Conservation (phyloP, 2,113 vertebrate species). For the Salvator merianae region DNA sequence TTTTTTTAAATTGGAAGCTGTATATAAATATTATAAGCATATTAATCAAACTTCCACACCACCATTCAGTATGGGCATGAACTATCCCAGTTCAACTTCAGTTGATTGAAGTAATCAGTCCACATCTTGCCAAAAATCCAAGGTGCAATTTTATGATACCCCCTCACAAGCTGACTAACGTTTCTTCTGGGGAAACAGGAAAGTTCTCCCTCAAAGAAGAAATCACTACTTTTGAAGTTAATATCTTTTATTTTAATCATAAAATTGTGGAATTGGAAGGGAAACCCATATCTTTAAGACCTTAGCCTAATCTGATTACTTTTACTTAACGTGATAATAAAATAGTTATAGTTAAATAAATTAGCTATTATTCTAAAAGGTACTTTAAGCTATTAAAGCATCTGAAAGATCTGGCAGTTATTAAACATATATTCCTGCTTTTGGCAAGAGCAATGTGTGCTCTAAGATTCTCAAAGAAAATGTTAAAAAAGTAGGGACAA, state of each 20-base stretch:
- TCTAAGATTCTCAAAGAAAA: no score
- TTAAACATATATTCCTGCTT: not conserved
- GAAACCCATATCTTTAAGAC: not conserved
- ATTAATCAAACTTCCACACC: no score
- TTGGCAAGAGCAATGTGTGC: not conserved
- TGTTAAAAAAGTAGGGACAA: no score
- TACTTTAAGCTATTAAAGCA: not conserved
- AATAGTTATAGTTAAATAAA: conserved; percentile 16
- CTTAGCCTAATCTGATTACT: not conserved
- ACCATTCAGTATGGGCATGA: no score
- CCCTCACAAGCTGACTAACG: not conserved
- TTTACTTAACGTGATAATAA: not conserved
- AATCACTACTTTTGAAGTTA: not conserved
- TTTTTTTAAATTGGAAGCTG: no score
- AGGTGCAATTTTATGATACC: no score
- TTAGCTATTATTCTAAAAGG: not conserved
- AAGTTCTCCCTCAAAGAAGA: not conserved
- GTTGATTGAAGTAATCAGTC: no score
- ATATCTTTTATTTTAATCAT: no score
- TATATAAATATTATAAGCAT: no score
- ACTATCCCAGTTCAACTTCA: no score
- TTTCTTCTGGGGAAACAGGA: not conserved
- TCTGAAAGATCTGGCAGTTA: not conserved
- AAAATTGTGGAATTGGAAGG: no score
- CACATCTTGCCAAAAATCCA: no score